Evolutionary conservation across 2,797 vertebrate genomes (phyloP), one percentile per base, ranked within the genome.

Genomic region (Orestias chungarensis): DNA sequence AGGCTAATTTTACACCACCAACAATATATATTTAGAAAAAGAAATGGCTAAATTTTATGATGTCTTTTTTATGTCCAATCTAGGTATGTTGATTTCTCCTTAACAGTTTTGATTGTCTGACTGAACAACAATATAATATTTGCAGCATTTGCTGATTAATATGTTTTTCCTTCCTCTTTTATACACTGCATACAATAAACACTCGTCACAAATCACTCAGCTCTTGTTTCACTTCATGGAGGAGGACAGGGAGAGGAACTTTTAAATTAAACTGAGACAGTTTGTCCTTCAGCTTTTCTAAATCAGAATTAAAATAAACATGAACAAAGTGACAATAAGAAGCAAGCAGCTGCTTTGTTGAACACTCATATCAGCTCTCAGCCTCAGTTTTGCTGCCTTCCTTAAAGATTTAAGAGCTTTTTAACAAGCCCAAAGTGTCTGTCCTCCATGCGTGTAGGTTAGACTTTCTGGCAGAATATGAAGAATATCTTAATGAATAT

Each of bases 401-500:
- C 7, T 59, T 27, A 20, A 4, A 6, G 25, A 18, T 46, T 35
- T 55, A 47, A 38, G 64, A 72, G 27, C 11, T 74, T 75, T 50
- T 59, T 71, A 33, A 0, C 3, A 40, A 18, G 55, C 18, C 55
- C 35, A 31, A 57, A 31, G 29, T 6, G 40, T 17, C 31, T 43
- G 29, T 64, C 27, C 38, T 40, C 40, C 42, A 5, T 11, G 14
- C 59, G 29, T 44, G 18, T 71, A 23, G 55, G 17, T 33, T 57
- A 8, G 29, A 57, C 54, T 57, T 57, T 57, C 17, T 57, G 17
- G 23, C 15, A 57, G 29, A 57, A 33, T 35, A 15, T 33, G 35
- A 57, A 57, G 52, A 69, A 46, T 73, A 57, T 46, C 33, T 83
- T 75, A 64, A 80, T 84, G 79, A 81, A 76, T 70, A 65, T 29